Percentiles rank a stretch among this genome's conserved stretches.
Conservation (phyloP, 1,140 invertebrate species). For the Drosophila mayri region DNA sequence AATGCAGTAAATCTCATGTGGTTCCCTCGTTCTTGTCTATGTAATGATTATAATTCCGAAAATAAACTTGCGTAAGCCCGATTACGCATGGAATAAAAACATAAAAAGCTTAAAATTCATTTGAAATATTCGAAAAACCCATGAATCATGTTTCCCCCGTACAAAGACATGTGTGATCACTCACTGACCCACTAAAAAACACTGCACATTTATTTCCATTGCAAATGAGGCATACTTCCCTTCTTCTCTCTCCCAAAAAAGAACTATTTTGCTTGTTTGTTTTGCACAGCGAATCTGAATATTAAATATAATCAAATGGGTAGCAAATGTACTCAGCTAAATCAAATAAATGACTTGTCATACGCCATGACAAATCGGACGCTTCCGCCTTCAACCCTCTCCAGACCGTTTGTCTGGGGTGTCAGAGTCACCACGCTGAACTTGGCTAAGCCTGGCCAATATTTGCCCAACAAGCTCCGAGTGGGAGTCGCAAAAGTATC, state of each 20-base stretch:
- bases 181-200: slow-evolving; percentile 40
- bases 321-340: slow-evolving; percentile 58
- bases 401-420: background rate
- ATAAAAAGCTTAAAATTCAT: slow-evolving; percentile 26
- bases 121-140: slow-evolving; percentile 43
- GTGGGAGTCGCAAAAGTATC: slow-evolving; percentile 58
- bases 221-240: slow-evolving; percentile 46
- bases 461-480: slow-evolving; percentile 67
- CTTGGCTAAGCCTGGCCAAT: slow-evolving; percentile 66
- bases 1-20: slow-evolving; percentile 7
- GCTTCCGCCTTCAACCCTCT: slow-evolving; percentile 34
- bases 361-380: slow-evolving; percentile 61
- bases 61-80: slow-evolving; percentile 4
- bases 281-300: slow-evolving; percentile 37
- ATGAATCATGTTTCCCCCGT: slow-evolving; percentile 55
- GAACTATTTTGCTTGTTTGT: background rate
- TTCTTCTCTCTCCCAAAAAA: background rate
- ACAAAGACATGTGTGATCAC: slow-evolving; percentile 26
- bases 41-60: background rate
- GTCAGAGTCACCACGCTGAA: slow-evolving; percentile 68
- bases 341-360: slow-evolving; percentile 65
- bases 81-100: slow-evolving; percentile 17
- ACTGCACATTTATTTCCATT: slow-evolving; percentile 45
- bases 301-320: slow-evolving; percentile 58
- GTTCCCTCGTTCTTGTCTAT: slow-evolving; percentile 3